Base-by-base conservation (phyloP, 1,140 invertebrate species). In the Orius laevigatus region DNA sequence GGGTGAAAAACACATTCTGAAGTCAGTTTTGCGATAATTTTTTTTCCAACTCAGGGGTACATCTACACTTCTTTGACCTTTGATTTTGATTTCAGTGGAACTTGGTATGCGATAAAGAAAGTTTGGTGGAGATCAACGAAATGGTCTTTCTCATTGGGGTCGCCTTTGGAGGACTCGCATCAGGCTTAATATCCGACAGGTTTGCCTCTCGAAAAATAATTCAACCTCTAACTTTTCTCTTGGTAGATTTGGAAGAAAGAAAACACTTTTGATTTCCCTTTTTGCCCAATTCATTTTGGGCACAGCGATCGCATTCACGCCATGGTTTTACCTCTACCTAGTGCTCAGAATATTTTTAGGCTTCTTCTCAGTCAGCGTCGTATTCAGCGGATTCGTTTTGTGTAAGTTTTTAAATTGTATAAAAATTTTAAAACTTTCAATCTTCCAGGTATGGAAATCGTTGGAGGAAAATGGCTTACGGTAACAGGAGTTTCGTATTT, bases 401-500 rank as follows among this genome's bases (percentile, higher is more conserved):
- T 58, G 63, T 64, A 57, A 57, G 61, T 58, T 31, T 38, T 38
- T 38, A 38, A 38, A 5, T 38, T 38, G 36, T 38, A 5, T 3
- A 38, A 5, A n/a, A 38, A 10, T 38, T 38, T 16, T 38, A 12
- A 8, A n/a, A 12, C 36, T 38, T 38, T 38, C 3, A 38, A 3
- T 3, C 11, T 12, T 8, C 15, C 45, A 51, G 73, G 75, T 31
- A 76, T 81, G 50, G 79, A 81, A 58, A 61, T 79, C 25, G 78
- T 81, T n/a, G 76, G 77, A 19, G 78, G 78, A 12, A 75, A 77
- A 54, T 81, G 79, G 78, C 66, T 79, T 18, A 79, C 78, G 0
- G 74, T 81, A 47, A 72, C 76, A 16, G 78, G 78, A 51, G 76
- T 80, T 40, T 79, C 75, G 54, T 81, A 80, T 62, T 70, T 79